Evolutionary conservation across 2,797 vertebrate species (phyloP).

Genomic region (Notolabrus celidotus): DNA sequence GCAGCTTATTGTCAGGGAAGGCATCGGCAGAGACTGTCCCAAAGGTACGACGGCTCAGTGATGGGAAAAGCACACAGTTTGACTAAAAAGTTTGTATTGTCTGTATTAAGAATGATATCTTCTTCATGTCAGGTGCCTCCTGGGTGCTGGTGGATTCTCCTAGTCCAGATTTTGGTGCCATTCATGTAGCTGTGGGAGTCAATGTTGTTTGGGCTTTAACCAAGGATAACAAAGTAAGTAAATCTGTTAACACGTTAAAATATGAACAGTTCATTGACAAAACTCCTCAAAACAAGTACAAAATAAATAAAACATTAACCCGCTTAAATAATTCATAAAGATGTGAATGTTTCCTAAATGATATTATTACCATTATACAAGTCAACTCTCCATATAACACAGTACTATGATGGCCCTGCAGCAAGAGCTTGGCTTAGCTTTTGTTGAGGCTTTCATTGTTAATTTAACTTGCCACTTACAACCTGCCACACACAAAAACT

Average conservation of each 20-base stretch:
- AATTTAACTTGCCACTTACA: too few species aligned
- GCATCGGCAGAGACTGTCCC: constrained; percentile 90
- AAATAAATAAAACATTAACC: not conserved
- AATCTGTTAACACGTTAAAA: not conserved
- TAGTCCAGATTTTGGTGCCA: constrained; percentile 88
- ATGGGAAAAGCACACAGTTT: not conserved
- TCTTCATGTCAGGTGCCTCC: constrained; percentile 76
- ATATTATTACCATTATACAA: too few species aligned
- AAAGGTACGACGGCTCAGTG: constrained; percentile 82
- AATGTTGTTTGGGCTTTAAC: constrained; percentile 97
- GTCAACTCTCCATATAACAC: too few species aligned
- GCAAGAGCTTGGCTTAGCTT: too few species aligned
- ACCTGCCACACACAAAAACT: not conserved
- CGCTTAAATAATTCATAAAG: too few species aligned
- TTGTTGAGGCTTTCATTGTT: too few species aligned
- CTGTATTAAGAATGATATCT: not conserved
- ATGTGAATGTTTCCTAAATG: too few species aligned
- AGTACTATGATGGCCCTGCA: too few species aligned
- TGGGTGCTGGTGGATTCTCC: constrained; percentile 94
- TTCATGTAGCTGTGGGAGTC: constrained; percentile 91
- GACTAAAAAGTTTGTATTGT: not conserved
- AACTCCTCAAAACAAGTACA: not conserved
- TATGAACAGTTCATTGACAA: too few species aligned
- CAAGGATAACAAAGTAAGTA: constrained; percentile 94
- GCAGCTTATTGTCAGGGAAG: constrained; percentile 94